These are phyloP conservation scores for Ceraclea dissimilis DNA, from an alignment of 2,888 invertebrate genomes.

Conservation along the genomic window DNA sequence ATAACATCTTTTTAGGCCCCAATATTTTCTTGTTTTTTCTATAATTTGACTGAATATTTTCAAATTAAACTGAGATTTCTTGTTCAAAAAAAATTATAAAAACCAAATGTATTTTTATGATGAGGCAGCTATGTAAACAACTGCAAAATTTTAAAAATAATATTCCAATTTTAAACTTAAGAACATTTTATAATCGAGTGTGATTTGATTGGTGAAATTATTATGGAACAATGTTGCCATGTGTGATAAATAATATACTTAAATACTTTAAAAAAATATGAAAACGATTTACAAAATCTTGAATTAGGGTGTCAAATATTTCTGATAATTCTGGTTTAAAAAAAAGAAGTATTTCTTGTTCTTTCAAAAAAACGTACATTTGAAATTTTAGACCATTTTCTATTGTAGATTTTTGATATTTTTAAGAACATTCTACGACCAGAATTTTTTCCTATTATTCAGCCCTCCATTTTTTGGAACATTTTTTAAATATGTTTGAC, in stretches of 20 bases:
- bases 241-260: not conserved
- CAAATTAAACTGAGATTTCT: too few relatives aligned
- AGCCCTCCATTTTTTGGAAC: not conserved
- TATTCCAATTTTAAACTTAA: not conserved
- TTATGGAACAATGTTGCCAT: not conserved
- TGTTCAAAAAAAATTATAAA: too few relatives aligned
- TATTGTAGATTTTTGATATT: not conserved
- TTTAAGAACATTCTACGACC: too few relatives aligned
- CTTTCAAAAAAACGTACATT: too few relatives aligned
- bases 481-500: too few relatives aligned
- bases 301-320: not conserved
- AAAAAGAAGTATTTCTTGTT: too few relatives aligned
- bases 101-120: conserved; percentile 19
- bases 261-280: not conserved
- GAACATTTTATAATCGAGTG: not conserved
- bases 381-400: not conserved
- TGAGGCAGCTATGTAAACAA: conserved; percentile 26
- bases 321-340: not conserved
- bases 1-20: not conserved
- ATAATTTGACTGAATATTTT: too few relatives aligned
- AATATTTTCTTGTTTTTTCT: not conserved
- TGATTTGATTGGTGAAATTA: not conserved
- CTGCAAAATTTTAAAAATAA: conserved; percentile 3
- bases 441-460: not conserved
- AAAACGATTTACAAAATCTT: not conserved